phyloP scores from a whole-genome alignment of 2,113 vertebrate genomes.

The Scolopax mira region DNA sequence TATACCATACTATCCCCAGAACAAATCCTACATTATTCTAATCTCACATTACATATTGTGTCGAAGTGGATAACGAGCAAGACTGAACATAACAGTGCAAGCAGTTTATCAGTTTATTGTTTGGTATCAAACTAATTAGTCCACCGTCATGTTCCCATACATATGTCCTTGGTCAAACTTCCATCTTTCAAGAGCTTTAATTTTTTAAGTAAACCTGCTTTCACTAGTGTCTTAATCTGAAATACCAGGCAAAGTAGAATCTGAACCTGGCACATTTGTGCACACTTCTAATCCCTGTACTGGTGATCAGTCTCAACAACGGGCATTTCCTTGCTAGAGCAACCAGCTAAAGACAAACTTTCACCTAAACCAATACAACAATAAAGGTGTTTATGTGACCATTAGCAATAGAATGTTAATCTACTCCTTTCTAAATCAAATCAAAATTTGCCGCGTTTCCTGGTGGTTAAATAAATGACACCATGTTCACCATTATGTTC shows the following conservation, averaged over 20 bases:
- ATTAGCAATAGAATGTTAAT: neutral
- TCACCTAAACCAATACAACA: neutral
- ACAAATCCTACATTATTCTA: neutral
- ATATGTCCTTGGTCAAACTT: neutral
- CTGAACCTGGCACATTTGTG: neutral
- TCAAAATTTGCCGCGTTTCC: neutral
- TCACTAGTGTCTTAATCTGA: neutral
- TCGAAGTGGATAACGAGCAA: neutral
- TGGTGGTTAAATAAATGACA: neutral
- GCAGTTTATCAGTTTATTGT: neutral
- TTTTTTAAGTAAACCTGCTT: neutral
- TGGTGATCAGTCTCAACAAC: neutral
- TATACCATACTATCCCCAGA: neutral
- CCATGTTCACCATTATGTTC: neutral
- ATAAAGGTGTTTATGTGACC: neutral
- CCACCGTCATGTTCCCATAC: neutral
- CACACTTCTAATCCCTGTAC: neutral
- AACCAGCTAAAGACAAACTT: neutral
- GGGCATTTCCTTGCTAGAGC: neutral
- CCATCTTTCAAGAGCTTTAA: neutral
- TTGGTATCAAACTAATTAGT: neutral
- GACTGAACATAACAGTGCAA: neutral
- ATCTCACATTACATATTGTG: neutral
- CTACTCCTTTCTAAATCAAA: neutral
- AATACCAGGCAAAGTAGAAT: neutral